Conservation (phyloP, 2,797 vertebrate genomes). For the Epinephelus coioides region DNA sequence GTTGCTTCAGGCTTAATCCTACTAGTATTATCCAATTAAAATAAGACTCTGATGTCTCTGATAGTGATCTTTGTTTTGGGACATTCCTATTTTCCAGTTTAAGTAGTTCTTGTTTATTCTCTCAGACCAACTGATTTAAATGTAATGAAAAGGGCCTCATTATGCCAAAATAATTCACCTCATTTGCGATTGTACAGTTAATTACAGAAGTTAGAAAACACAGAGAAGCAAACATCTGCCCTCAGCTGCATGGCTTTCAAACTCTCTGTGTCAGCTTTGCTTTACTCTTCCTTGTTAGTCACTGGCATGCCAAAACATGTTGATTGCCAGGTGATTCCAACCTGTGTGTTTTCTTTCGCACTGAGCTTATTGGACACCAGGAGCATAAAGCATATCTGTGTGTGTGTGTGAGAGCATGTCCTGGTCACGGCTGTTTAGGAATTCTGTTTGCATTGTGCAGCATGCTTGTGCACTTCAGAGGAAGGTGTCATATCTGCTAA, state of each 20-base stretch:
- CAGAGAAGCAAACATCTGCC: not conserved
- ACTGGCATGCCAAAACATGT: slow-evolving; percentile 24
- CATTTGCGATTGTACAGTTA: not conserved
- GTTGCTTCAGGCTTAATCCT: not conserved
- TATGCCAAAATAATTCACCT: not conserved
- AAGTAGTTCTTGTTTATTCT: not conserved
- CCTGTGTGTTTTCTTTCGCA: slow-evolving; percentile 21
- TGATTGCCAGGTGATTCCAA: slow-evolving; percentile 31
- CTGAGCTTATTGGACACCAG: not conserved
- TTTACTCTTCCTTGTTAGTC: not conserved
- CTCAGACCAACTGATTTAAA: not conserved
- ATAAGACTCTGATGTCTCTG: not conserved
- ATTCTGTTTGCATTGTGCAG: slow-evolving; percentile 65
- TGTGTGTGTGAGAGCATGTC: slow-evolving; percentile 18
- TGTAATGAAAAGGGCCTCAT: not conserved
- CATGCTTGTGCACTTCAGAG: slow-evolving; percentile 21
- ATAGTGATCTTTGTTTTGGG: not conserved
- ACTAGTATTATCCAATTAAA: not conserved
- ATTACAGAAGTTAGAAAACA: not conserved
- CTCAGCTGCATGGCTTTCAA: not conserved
- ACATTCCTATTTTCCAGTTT: not conserved
- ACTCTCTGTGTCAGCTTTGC: not conserved
- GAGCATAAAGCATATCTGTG: too few relatives aligned
- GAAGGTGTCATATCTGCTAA: slow-evolving; percentile 1
- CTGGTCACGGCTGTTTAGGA: slow-evolving; percentile 50